These are phyloP conservation scores for Volucella inflata DNA, from an alignment of 2,888 invertebrate genomes.

Conservation along the genomic window DNA sequence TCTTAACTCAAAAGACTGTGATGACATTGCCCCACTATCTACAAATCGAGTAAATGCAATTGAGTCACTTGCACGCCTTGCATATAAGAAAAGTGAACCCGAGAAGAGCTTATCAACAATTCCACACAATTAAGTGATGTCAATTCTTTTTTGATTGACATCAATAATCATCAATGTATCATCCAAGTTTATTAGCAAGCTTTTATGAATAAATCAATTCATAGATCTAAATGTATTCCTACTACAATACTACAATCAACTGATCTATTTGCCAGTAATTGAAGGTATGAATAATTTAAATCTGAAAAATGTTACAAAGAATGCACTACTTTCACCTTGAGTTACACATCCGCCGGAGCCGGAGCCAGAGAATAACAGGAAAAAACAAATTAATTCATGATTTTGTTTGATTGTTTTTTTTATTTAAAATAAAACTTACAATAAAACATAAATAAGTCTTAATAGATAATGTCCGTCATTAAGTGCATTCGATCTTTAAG, in stretches of 20 bases:
- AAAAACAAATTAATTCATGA: neutral
- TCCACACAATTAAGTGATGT: neutral
- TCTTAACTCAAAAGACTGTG: too few species aligned
- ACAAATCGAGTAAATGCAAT: too few species aligned
- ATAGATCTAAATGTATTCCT: neutral
- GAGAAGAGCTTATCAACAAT: neutral
- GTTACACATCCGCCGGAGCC: neutral
- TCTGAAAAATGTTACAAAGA: neutral
- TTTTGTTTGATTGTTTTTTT: conserved; percentile 24
- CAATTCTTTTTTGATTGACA: neutral
- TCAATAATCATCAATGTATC: conserved; percentile 26
- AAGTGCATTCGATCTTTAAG: conserved; percentile 60
- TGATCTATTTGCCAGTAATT: neutral
- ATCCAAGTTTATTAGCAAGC: conserved; percentile 22
- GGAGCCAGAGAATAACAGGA: neutral
- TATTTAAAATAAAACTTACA: conserved; percentile 35
- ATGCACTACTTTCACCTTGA: neutral
- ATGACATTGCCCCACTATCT: too few species aligned
- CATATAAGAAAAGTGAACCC: too few species aligned
- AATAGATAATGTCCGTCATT: conserved; percentile 63
- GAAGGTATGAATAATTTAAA: neutral
- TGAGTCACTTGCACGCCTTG: too few species aligned
- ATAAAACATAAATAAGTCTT: conserved; percentile 16
- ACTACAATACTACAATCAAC: neutral
- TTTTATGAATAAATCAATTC: neutral